phyloP scores from a whole-genome alignment of 1,140 invertebrate species.

The Ips typographus region DNA sequence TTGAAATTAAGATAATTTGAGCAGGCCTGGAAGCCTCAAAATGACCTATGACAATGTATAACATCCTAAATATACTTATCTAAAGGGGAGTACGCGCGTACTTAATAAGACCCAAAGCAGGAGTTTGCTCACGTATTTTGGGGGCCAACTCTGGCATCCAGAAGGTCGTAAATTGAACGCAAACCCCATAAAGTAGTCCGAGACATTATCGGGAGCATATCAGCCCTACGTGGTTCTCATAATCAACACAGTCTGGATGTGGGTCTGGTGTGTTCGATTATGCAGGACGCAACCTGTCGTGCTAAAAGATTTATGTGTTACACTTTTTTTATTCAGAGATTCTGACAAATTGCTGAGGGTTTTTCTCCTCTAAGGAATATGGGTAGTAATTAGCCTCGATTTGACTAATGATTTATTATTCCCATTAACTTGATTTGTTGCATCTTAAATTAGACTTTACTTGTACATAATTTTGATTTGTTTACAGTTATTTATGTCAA shows the following conservation, averaged over 20 bases:
- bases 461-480: no score
- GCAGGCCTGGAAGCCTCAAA: no score
- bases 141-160: conserved; percentile 35
- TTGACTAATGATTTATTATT: no score
- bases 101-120: conserved; percentile 8
- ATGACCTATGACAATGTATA: no score
- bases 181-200: conserved; percentile 45
- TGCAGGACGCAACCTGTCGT: conserved; percentile 12
- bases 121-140: conserved; percentile 39
- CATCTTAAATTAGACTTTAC: no score
- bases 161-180: conserved; percentile 42
- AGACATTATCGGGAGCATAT: conserved; percentile 44
- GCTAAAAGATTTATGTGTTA: conserved; percentile 9
- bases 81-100: conserved; percentile 1
- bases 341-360: background rate
- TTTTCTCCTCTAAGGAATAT: background rate
- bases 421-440: no score
- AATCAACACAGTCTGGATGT: conserved; percentile 12
- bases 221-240: conserved; percentile 45
- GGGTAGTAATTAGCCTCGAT: no score
- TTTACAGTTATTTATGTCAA: no score
- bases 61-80: no score
- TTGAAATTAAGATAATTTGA: no score
- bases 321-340: background rate
- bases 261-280: conserved; percentile 8